Evolutionary conservation across 2,113 vertebrate genomes (phyloP).

Genomic region (Siphamia tubifer): DNA sequence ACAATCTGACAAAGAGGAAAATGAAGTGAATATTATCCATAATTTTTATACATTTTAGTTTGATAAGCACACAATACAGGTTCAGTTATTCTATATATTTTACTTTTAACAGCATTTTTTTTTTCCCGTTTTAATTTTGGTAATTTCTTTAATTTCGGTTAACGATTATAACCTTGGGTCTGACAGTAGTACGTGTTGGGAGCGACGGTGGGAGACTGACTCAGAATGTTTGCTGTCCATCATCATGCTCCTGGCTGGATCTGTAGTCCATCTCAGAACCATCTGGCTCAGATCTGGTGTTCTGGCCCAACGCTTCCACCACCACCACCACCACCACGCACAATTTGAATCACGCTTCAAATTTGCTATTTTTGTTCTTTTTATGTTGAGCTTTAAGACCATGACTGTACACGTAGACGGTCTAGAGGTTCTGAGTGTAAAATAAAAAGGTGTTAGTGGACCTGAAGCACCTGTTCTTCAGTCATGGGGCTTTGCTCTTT

Average conservation of each 20-base stretch:
- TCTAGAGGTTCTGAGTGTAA: neutral
- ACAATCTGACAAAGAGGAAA: too few species aligned
- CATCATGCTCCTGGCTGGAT: constrained; percentile 48
- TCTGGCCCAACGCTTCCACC: constrained; percentile 15
- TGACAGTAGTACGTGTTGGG: too few species aligned
- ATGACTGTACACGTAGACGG: constrained; percentile 25
- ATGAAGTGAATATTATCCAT: too few species aligned
- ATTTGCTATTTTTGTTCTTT: constrained; percentile 26
- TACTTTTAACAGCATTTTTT: too few species aligned
- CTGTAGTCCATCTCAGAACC: constrained; percentile 32
- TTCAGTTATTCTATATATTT: too few species aligned
- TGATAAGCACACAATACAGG: too few species aligned
- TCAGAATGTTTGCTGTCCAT: constrained; percentile 21
- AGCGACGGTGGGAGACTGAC: neutral
- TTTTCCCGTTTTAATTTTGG: too few species aligned
- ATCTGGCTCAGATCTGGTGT: neutral
- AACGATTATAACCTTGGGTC: too few species aligned
- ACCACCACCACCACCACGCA: constrained; percentile 3
- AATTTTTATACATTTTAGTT: too few species aligned
- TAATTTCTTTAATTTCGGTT: too few species aligned
- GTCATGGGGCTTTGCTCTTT: constrained; percentile 30
- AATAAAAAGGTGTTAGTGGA: neutral
- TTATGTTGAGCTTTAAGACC: constrained; percentile 2
- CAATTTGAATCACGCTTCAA: constrained; percentile 51
- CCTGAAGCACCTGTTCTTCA: constrained; percentile 13